A percentile compares a stretch with the other conserved stretches of the same genome.
phyloP scores from a whole-genome alignment of 1,140 invertebrate species.

The Laodelphax striatellus region DNA sequence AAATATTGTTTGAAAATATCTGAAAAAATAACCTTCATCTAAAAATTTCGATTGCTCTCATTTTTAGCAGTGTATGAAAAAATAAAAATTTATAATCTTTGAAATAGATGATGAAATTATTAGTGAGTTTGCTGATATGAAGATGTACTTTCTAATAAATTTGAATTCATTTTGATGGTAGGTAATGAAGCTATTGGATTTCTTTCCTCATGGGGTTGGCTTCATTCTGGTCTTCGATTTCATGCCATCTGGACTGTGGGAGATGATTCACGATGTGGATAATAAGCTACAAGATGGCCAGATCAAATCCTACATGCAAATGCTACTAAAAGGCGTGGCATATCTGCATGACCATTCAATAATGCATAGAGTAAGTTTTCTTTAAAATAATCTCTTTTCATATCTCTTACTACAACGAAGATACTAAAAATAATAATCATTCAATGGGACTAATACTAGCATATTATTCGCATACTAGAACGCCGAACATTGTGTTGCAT shows the following conservation, averaged over 20 bases:
- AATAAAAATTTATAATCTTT: no score
- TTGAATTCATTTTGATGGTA: conserved; percentile 33
- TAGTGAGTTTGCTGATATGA: not conserved
- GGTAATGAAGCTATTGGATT: conserved; percentile 82
- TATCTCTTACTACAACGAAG: not conserved
- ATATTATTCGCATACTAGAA: not conserved
- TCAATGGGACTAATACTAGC: no score
- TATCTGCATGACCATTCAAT: conserved; percentile 84
- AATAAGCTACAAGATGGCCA: conserved; percentile 58
- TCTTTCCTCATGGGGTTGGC: conserved; percentile 78
- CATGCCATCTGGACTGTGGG: conserved; percentile 80
- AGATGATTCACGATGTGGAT: conserved; percentile 68
- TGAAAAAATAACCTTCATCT: no score
- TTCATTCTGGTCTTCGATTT: conserved; percentile 90
- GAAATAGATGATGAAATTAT: not conserved
- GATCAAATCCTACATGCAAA: conserved; percentile 78
- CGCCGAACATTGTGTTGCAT: no score
- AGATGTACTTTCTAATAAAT: not conserved
- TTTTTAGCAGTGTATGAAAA: no score
- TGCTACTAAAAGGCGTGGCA: conserved; percentile 81
- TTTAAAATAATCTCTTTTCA: not conserved
- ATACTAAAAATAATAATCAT: no score
- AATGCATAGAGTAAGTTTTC: conserved; percentile 81
- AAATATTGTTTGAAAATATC: no score
- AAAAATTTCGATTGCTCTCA: no score